These are phyloP conservation scores for Bufo gargarizans DNA, from an alignment of 2,113 vertebrate genomes.

Conservation along the genomic window DNA sequence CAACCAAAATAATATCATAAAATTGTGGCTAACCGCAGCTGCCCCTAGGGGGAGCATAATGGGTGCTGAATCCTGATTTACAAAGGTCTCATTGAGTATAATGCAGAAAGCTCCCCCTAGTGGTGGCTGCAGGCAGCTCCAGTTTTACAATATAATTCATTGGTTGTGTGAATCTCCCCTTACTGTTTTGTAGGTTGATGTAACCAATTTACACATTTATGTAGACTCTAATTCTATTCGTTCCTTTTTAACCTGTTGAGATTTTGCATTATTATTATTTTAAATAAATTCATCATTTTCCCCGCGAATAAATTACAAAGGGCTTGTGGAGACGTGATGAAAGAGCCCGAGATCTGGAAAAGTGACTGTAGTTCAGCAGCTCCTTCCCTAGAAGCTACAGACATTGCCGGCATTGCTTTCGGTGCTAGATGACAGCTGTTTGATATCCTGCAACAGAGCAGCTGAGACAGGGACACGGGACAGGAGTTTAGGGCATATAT, in stretches of 20 bases:
- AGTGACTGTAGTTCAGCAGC: conserved; percentile 5
- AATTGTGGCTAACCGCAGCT: too few species aligned
- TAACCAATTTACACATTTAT: too few species aligned
- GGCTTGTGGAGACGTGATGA: neutral
- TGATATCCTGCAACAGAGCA: conserved; percentile 71
- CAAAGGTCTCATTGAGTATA: neutral
- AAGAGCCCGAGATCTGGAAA: neutral
- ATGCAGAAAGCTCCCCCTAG: neutral
- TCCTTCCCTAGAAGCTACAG: conserved; percentile 62
- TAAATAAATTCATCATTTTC: neutral
- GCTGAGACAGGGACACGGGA: conserved; percentile 78
- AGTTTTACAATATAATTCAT: neutral
- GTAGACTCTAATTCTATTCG: neutral
- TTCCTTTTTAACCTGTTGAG: neutral
- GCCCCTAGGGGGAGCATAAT: too few species aligned
- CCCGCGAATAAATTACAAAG: neutral
- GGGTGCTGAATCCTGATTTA: neutral
- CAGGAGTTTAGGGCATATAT: conserved; percentile 62
- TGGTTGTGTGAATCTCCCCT: neutral
- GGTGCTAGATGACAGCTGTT: conserved; percentile 73
- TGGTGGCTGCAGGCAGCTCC: neutral
- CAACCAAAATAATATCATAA: too few species aligned
- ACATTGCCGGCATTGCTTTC: conserved; percentile 64
- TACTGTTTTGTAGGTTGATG: too few species aligned
- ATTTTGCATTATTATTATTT: neutral